Evolutionary conservation across 2,888 invertebrate species (phyloP).

Genomic region (Litoditis marina): DNA sequence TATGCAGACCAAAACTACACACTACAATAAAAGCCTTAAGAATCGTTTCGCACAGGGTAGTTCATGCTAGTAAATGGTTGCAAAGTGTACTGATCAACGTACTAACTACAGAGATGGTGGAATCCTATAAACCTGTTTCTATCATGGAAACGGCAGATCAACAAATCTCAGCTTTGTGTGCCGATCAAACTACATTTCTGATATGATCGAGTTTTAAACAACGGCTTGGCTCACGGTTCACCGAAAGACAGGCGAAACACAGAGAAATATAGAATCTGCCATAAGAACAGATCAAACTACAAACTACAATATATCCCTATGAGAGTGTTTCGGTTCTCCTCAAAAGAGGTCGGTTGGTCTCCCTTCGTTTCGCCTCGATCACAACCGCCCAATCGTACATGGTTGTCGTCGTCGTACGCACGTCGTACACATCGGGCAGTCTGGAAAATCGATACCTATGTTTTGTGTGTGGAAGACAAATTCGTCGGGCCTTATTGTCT

Average conservation of each 20-base stretch:
- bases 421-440: conserved; percentile 55
- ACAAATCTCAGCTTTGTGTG: background rate
- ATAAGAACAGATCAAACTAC: background rate
- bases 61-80: too few relatives aligned
- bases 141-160: background rate
- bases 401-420: conserved; percentile 49
- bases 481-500: too few relatives aligned
- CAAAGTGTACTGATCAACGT: too few relatives aligned
- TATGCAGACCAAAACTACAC: too few relatives aligned
- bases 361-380: conserved; percentile 43
- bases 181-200: background rate
- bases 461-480: too few relatives aligned
- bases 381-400: conserved; percentile 58
- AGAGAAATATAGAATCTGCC: background rate
- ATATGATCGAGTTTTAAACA: too few relatives aligned
- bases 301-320: too few relatives aligned
- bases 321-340: conserved; percentile 14
- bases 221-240: too few relatives aligned
- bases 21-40: too few relatives aligned
- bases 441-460: conserved; percentile 16
- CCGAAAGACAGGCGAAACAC: background rate
- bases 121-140: too few relatives aligned
- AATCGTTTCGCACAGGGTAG: too few relatives aligned
- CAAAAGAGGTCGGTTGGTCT: conserved; percentile 5
- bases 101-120: too few relatives aligned